Evolutionary conservation across 2,797 vertebrate species (phyloP).

Genomic region (Alosa sapidissima): DNA sequence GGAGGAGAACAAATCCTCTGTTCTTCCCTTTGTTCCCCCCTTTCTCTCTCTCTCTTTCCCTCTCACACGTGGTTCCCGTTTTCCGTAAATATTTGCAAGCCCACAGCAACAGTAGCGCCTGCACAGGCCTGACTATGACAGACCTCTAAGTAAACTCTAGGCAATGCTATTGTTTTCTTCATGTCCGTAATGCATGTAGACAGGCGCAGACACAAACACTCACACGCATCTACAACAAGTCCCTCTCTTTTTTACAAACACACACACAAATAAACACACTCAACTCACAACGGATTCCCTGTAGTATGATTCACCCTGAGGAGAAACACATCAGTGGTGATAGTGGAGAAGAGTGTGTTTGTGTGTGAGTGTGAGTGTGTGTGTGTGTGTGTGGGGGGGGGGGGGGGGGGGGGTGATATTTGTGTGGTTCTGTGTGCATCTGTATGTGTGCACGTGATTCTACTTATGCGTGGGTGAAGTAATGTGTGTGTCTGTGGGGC

Average conservation of each 20-base stretch:
- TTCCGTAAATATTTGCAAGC: constrained; percentile 6
- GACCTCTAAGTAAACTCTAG: neutral
- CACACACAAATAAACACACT: neutral
- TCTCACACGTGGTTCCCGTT: neutral
- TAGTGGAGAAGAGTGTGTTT: neutral
- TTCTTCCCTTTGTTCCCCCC: neutral
- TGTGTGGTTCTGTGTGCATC: neutral
- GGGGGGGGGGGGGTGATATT: neutral
- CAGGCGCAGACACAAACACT: neutral
- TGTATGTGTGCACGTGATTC: neutral
- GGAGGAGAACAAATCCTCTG: neutral
- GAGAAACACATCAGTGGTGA: neutral
- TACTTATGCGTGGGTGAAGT: neutral
- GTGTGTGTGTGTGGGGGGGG: neutral
- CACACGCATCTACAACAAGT: neutral
- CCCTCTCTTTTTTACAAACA: neutral
- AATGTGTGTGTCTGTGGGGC: no score
- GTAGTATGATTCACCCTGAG: constrained; percentile 11
- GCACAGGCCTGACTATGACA: neutral
- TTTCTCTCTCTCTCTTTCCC: constrained; percentile 10
- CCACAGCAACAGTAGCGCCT: neutral
- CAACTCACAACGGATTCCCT: neutral
- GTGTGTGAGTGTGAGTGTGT: neutral
- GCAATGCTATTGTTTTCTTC: neutral
- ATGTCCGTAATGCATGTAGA: constrained; percentile 29